Base-by-base conservation (phyloP, 2,797 vertebrate genomes). In the Gymnocypris eckloni region DNA sequence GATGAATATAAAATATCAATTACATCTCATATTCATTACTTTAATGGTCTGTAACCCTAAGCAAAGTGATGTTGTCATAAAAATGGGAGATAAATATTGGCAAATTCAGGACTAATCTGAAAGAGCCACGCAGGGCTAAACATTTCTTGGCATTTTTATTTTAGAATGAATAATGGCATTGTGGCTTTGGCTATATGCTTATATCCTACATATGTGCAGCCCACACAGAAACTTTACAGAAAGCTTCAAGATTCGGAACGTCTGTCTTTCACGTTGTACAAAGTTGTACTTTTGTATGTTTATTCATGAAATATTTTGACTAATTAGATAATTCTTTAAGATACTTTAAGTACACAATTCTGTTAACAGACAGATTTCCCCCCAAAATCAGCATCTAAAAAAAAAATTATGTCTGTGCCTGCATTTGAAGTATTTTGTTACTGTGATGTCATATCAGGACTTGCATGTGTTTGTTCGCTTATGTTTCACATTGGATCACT, bases 381-480 rank as follows among this genome's bases (percentile, higher is more conserved):
- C 11, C 20, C 20, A 78, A 78, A 59, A 41, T 56, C 54, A 56
- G 7, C 61, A 67, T 66, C 11, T 20, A 11, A 28, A 79, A 48
- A 61, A 61, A 61, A 13, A 41, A 25, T 16, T 33, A 4, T 10
- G 15, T 37, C 28, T 39, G 73, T 16, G 52, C 37, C 4, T 72
- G 52, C 70, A 61, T 82, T 59, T 72, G 69, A 82, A 16, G 25
- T 83, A 73, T 75, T 83, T 83, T 13, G 52, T 66, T 76, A 33
- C 71, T 79, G 75, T 70, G 66, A 79, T 85, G 66, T 71, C 76
- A 79, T 79, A 79, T 85, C 73, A 82, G 80, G 80, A 59, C 67
- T 52, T 80, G 69, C 20, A 72, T 84, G 50, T 80, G 69, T 83
- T 67, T 76, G 59, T 82, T 86, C 48, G 5, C 69, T 66, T 54